Evolutionary conservation across 37 sponge, comb jelly and placozoan species (phyloP).

Genomic region (Bolinopsis microptera): DNA sequence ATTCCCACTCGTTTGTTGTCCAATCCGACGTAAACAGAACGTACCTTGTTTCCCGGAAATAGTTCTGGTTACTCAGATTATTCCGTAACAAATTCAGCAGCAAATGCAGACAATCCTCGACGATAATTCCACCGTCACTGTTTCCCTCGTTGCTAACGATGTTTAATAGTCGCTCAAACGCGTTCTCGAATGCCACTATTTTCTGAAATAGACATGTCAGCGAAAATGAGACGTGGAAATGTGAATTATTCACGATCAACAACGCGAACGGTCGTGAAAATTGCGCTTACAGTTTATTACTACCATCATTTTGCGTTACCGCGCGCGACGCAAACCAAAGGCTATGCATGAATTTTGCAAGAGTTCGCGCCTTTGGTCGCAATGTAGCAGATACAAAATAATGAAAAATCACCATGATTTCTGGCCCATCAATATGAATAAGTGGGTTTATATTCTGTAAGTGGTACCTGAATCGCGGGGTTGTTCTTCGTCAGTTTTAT

Average conservation of each 20-base stretch:
- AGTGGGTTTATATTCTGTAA: too few species aligned
- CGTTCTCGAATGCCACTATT: constrained; percentile 96
- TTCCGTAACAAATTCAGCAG: constrained; percentile 74
- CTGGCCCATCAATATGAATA: too few species aligned
- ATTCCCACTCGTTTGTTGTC: too few species aligned
- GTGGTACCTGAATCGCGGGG: constrained; percentile 79
- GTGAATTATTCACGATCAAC: not conserved
- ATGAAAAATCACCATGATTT: too few species aligned
- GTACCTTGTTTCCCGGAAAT: constrained; percentile 84
- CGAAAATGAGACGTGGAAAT: not conserved
- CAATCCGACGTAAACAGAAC: too few species aligned
- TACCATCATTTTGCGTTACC: not conserved
- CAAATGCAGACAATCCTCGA: constrained; percentile 81
- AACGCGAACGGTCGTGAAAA: not conserved
- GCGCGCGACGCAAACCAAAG: not conserved
- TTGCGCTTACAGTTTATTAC: not conserved
- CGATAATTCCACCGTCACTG: constrained; percentile 89
- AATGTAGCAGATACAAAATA: not conserved
- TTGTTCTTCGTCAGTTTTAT: constrained; percentile 78
- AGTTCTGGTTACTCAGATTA: constrained; percentile 87
- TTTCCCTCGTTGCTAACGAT: constrained; percentile 81
- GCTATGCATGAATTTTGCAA: not conserved
- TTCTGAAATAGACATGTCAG: constrained; percentile 68
- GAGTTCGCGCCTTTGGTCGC: not conserved
- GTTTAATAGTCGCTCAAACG: constrained; percentile 82